A percentile compares a stretch with the other conserved stretches of the same genome.
These are phyloP conservation scores for Pinna nobilis DNA, from an alignment of 1,140 invertebrate genomes.

Conservation along the genomic window DNA sequence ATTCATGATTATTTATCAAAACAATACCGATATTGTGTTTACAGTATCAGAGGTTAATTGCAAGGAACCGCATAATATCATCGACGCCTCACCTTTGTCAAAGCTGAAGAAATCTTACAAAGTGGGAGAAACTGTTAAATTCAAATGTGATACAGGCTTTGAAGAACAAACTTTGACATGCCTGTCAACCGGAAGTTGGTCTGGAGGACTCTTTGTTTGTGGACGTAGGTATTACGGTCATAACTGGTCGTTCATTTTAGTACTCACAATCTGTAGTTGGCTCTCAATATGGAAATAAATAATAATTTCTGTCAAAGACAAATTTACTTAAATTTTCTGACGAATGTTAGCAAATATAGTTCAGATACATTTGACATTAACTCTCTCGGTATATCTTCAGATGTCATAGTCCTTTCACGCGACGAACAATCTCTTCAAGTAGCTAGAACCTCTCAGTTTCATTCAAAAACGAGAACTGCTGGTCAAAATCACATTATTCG, in stretches of 20 bases:
- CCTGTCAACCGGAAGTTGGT: slow-evolving; percentile 27
- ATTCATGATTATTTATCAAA: background rate
- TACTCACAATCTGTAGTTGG: background rate
- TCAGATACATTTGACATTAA: too few species aligned
- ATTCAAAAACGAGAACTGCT: too few species aligned
- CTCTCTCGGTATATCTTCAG: too few species aligned
- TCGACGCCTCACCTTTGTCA: slow-evolving; percentile 1
- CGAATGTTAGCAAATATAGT: too few species aligned
- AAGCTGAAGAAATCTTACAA: slow-evolving; percentile 12
- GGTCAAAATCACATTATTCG: too few species aligned
- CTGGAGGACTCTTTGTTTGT: slow-evolving; percentile 31
- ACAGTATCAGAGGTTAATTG: slow-evolving; percentile 21
- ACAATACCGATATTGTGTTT: background rate
- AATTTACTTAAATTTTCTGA: too few species aligned
- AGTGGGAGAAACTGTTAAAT: slow-evolving; percentile 24
- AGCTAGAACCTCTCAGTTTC: too few species aligned
- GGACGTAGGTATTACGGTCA: slow-evolving; percentile 22
- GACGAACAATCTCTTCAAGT: too few species aligned
- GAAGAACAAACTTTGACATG: slow-evolving; percentile 21
- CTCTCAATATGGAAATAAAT: background rate
- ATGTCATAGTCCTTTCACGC: too few species aligned
- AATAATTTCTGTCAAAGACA: too few species aligned
- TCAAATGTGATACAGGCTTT: slow-evolving; percentile 22
- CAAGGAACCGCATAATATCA: background rate
- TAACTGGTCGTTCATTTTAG: background rate